Conservation (phyloP, 2,888 invertebrate genomes). For the Melanostoma mellinum region DNA sequence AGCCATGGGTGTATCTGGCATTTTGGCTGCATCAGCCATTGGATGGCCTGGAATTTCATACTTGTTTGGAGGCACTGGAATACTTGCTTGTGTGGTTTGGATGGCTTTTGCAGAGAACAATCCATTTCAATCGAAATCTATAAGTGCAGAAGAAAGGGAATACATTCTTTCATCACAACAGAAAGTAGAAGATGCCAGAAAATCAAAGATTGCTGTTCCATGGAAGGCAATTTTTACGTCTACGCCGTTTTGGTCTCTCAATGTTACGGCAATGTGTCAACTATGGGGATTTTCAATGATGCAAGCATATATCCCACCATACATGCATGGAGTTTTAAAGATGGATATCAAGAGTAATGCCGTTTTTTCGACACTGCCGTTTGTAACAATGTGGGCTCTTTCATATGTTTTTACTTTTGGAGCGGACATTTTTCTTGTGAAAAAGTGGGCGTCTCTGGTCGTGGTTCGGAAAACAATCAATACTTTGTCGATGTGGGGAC, state of each 20-base stretch:
- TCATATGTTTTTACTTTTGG: slow-evolving; percentile 81
- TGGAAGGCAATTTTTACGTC: slow-evolving; percentile 87
- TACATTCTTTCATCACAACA: slow-evolving; percentile 82
- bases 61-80: slow-evolving; percentile 82
- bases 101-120: slow-evolving; percentile 83
- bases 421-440: slow-evolving; percentile 82
- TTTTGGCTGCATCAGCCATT: slow-evolving; percentile 82
- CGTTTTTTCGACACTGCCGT: slow-evolving; percentile 83
- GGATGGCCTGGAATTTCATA: slow-evolving; percentile 87
- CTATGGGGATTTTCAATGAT: slow-evolving; percentile 88
- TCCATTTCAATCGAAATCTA: slow-evolving; percentile 83
- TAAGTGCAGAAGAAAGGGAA: slow-evolving; percentile 83
- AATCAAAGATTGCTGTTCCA: slow-evolving; percentile 82
- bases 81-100: slow-evolving; percentile 83
- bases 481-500: slow-evolving; percentile 81
- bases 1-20: slow-evolving; percentile 84
- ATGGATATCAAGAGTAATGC: slow-evolving; percentile 84
- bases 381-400: slow-evolving; percentile 82
- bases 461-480: slow-evolving; percentile 77
- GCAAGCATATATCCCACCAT: slow-evolving; percentile 86
- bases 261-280: slow-evolving; percentile 83
- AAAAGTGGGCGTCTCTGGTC: slow-evolving; percentile 79
- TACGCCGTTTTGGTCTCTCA: slow-evolving; percentile 84
- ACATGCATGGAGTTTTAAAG: slow-evolving; percentile 85
- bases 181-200: slow-evolving; percentile 14